Evolutionary conservation across 2,797 vertebrate genomes (phyloP).

Genomic region (Yasuhikotakia modesta): DNA sequence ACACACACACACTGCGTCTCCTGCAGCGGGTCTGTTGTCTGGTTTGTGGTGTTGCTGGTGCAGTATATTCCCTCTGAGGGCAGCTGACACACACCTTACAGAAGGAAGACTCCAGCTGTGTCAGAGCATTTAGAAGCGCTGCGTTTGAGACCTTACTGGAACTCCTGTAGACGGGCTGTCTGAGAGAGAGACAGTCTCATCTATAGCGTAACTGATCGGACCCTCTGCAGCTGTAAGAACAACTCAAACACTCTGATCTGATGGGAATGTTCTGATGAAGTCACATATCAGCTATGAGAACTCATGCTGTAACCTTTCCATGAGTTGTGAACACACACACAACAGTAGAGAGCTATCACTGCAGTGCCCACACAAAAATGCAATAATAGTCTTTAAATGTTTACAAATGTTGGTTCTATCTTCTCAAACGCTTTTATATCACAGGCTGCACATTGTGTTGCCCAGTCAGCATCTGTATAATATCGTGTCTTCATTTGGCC

Average conservation of each 20-base stretch:
- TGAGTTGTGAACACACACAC: no score
- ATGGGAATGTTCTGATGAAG: no score
- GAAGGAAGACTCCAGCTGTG: neutral
- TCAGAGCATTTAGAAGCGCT: neutral
- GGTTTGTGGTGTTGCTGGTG: neutral
- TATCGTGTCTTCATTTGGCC: no score
- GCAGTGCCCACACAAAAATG: no score
- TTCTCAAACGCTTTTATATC: no score
- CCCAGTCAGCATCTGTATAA: no score
- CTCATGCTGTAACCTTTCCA: no score
- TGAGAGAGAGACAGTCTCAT: neutral
- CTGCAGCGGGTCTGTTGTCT: conserved; percentile 29
- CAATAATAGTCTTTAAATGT: no score
- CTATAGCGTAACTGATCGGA: neutral
- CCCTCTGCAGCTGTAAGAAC: neutral
- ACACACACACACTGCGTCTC: conserved; percentile 13
- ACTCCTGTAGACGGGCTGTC: neutral
- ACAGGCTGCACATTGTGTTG: no score
- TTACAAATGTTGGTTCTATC: no score
- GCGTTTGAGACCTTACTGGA: neutral
- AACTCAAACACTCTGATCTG: neutral
- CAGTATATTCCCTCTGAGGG: neutral
- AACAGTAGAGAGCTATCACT: no score
- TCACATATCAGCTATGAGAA: no score
- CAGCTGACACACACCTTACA: neutral